Evolutionary conservation across 2,888 invertebrate species (phyloP), one percentile per base, ranked within the genome.

Genomic region (Tenthredo mesomela): DNA sequence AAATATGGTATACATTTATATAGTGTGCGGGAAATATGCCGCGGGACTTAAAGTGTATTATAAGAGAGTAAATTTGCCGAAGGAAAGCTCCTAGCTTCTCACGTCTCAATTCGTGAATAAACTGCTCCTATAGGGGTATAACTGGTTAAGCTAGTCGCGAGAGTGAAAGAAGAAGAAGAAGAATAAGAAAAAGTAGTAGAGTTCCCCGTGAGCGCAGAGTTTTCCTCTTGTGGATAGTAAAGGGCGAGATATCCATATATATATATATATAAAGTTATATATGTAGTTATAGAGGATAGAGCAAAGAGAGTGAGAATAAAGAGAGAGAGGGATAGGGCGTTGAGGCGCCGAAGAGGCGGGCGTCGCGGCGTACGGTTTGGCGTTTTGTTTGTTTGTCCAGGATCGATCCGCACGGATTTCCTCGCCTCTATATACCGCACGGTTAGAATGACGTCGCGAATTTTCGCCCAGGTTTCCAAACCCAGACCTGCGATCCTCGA

Each of bases 341-440:
- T 9, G 82, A 82, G 82, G 82, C 82, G 82, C 82, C 82, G 82
- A 67, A 82, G 82, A 82, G 82, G 82, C 82, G 82, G 82, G 82
- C 82, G 80, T 80, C 80, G 80, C 80, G 67, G 67, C 40, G 40
- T 73, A 73, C 71, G 71, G 61, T 80, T 80, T 65, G 80, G 61
- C 82, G 82, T 70, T 82, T 82, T 82, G 82, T 82, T 82, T 82
- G 82, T 82, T 82, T 82, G 82, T 82, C 82, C 82, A 82, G 86
- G 88, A 91, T 91, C 91, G 91, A 91, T 91, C 90, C 90, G 89
- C 86, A 89, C 89, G 89, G 91, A 91, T 91, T 91, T 91, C 89
- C 91, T 90, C 91, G 89, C 89, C 89, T 82, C 87, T n/a, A n/a
- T n/a, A n/a, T 50, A 50, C 50, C 86, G 87, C 88, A 78, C 86